Percentiles rank a stretch among this genome's conserved stretches.
These are phyloP conservation scores for Drosophila pallidifrons DNA, from an alignment of 1,140 invertebrate genomes.

Conservation along the genomic window DNA sequence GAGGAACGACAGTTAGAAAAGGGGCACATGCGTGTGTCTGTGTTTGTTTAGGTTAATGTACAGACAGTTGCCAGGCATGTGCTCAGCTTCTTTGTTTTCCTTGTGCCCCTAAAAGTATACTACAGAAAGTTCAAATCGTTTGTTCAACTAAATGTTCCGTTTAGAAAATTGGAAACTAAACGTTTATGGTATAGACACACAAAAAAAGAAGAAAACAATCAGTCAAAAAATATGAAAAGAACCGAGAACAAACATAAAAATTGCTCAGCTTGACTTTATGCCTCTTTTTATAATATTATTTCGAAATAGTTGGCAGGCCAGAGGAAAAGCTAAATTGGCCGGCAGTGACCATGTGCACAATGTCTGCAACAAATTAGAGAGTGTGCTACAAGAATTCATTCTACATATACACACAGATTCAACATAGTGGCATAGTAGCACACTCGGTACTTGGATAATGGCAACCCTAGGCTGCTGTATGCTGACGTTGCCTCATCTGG, in stretches of 20 bases:
- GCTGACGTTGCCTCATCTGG: constrained; percentile 60
- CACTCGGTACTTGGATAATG: constrained; percentile 10
- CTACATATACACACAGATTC: constrained; percentile 3
- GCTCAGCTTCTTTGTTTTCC: constrained; percentile 29
- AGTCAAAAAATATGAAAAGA: constrained; percentile 6
- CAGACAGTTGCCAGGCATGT: constrained; percentile 28
- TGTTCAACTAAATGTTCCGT: constrained; percentile 13
- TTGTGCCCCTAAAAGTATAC: constrained; percentile 23
- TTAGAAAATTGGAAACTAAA: constrained; percentile 23
- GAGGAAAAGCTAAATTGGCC: neutral
- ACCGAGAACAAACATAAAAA: neutral
- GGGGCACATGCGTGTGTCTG: neutral
- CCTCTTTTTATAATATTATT: constrained; percentile 23
- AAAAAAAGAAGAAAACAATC: constrained; percentile 7
- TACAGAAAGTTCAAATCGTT: constrained; percentile 16
- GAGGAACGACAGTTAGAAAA: neutral
- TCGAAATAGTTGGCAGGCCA: constrained; percentile 7
- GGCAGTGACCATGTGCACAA: constrained; percentile 21
- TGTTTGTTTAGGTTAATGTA: constrained; percentile 23
- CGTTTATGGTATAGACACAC: neutral
- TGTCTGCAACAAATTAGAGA: constrained; percentile 32
- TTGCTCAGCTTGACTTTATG: constrained; percentile 24
- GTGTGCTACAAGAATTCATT: constrained; percentile 23
- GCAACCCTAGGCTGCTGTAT: constrained; percentile 19
- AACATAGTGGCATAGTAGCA: neutral